Evolutionary conservation across 2,113 vertebrate species (phyloP).

Genomic region (Amphiprion ocellaris): DNA sequence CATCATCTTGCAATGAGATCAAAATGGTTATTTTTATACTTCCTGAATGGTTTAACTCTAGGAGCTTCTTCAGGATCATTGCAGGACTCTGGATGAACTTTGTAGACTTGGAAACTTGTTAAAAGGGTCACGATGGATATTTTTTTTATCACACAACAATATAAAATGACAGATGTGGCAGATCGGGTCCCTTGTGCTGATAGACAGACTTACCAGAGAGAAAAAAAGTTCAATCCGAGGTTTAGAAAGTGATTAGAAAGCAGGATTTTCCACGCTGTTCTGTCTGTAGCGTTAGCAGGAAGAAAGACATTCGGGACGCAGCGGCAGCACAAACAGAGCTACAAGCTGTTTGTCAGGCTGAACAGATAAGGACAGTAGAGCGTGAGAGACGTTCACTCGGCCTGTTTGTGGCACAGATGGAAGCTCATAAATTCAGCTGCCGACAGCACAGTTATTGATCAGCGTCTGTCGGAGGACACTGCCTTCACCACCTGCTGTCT

Average conservation of each 20-base stretch:
- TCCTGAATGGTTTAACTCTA: neutral
- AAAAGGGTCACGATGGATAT: too few species aligned
- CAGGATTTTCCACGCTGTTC: neutral
- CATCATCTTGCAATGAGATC: too few species aligned
- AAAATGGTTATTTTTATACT: too few species aligned
- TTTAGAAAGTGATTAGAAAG: neutral
- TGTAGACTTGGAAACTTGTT: too few species aligned
- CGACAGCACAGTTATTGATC: slow-evolving; percentile 40
- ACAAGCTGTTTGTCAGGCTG: slow-evolving; percentile 21
- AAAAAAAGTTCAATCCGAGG: neutral
- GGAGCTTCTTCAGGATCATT: neutral
- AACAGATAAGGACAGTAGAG: slow-evolving; percentile 18
- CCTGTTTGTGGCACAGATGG: slow-evolving; percentile 23
- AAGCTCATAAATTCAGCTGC: slow-evolving; percentile 35
- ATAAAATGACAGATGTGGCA: too few species aligned
- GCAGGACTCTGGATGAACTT: neutral
- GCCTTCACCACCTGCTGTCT: slow-evolving; percentile 31
- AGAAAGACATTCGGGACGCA: neutral
- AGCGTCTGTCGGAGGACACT: slow-evolving; percentile 15
- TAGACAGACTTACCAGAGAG: neutral
- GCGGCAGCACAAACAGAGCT: slow-evolving; percentile 12
- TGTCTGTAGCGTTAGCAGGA: neutral
- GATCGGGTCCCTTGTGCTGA: too few species aligned
- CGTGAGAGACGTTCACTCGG: slow-evolving; percentile 31
- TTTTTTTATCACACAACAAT: too few species aligned